Conservation (phyloP, 2,888 invertebrate genomes). For the Allacma fusca region DNA sequence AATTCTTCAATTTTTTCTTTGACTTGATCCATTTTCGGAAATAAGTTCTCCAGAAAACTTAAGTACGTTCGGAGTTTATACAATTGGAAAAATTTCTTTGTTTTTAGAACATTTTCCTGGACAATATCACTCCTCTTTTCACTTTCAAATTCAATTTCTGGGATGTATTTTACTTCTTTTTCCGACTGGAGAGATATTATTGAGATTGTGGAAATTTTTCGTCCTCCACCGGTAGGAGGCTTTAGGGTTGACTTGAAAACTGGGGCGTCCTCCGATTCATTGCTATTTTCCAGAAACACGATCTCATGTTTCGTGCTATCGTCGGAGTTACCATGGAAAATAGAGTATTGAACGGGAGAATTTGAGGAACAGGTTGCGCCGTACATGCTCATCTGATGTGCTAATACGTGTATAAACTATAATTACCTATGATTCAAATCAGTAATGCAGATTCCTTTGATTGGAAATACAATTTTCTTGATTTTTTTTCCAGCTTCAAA, state of each 20-base stretch:
- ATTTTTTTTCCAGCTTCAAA: no score
- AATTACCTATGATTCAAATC: no score
- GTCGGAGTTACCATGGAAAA: neutral
- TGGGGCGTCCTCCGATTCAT: neutral
- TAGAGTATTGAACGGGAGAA: neutral
- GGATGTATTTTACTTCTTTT: neutral
- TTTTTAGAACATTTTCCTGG: neutral
- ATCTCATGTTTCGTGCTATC: neutral
- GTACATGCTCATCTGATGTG: no score
- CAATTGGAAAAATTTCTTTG: neutral
- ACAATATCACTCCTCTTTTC: neutral
- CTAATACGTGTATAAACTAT: no score
- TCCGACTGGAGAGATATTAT: neutral
- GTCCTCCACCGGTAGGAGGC: neutral
- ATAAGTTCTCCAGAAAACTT: neutral
- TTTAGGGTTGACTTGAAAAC: neutral
- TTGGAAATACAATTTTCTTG: no score
- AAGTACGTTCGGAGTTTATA: slow-evolving; percentile 14
- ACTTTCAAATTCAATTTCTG: slow-evolving; percentile 22
- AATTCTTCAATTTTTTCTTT: neutral
- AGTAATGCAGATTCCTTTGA: no score
- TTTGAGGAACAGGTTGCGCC: neutral
- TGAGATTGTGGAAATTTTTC: neutral
- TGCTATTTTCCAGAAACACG: neutral
- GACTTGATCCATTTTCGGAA: neutral